These are phyloP conservation scores for Amphiura filiformis DNA, from an alignment of 35 echinoderm and acorn worm genomes.

Conservation along the genomic window DNA sequence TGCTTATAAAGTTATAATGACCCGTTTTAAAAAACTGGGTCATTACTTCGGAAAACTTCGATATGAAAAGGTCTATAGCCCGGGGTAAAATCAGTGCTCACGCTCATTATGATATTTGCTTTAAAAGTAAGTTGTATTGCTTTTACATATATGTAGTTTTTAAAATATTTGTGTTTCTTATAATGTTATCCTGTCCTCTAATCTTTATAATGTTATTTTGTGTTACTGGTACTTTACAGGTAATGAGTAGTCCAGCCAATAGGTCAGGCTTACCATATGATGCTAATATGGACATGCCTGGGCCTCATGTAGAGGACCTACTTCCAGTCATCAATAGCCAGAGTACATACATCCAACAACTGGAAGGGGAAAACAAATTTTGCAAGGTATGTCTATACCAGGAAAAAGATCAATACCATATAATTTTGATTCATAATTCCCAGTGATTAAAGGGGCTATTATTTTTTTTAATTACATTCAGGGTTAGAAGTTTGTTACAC, in stretches of 20 bases:
- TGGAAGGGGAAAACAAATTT: conserved; percentile 91
- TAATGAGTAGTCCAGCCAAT: neutral
- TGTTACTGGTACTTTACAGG: neutral
- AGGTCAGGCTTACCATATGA: neutral
- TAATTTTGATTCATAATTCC: no score
- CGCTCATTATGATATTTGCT: neutral
- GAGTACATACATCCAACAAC: conserved; percentile 88
- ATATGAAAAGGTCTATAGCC: no score
- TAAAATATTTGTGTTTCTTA: neutral
- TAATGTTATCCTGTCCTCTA: neutral
- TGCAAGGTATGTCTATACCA: conserved; percentile 61
- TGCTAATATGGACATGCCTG: neutral
- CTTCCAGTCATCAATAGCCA: conserved; percentile 81
- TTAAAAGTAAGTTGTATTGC: neutral
- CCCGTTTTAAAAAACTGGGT: no score
- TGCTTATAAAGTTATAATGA: no score
- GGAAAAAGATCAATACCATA: neutral
- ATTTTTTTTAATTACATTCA: neutral
- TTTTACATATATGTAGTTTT: neutral
- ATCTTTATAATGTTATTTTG: neutral
- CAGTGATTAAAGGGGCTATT: no score
- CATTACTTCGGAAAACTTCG: no score
- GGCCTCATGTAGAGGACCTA: conserved; percentile 56
- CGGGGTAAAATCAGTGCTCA: no score
- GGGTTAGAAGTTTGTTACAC: no score